These are phyloP conservation scores for Anneissia japonica DNA, from an alignment of 35 echinoderm and acorn worm species.

Conservation along the genomic window DNA sequence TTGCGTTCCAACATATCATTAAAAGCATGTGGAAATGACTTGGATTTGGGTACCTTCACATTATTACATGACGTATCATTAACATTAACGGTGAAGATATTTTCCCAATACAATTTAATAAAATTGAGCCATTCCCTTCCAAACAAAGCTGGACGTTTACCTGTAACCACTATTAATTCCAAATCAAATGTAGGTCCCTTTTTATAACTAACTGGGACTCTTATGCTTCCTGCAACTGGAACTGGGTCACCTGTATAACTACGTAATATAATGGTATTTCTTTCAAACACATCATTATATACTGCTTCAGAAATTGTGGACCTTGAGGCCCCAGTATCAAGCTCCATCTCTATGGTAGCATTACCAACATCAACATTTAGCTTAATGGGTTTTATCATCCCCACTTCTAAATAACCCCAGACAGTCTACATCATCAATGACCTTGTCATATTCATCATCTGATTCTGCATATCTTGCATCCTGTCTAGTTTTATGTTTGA, in stretches of 20 bases:
- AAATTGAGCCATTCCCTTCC: not conserved
- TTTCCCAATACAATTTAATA: conserved; percentile 19
- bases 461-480: not conserved
- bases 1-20: too few species aligned
- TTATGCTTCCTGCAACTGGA: not conserved
- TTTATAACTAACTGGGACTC: conserved; percentile 14
- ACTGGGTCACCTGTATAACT: not conserved
- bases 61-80: not conserved
- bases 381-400: not conserved
- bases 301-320: not conserved
- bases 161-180: conserved; percentile 10
- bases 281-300: not conserved
- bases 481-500: not conserved
- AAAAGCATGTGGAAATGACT: not conserved
- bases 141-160: conserved; percentile 5
- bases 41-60: not conserved
- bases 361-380: conserved; percentile 8
- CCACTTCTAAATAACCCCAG: not conserved
- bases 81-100: conserved; percentile 9
- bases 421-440: not conserved
- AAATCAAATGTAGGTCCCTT: not conserved
- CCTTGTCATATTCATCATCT: not conserved
- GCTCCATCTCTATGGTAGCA: not conserved
- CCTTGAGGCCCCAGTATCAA: not conserved
- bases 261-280: not conserved